Base-by-base conservation (phyloP, 1,140 invertebrate species). In the Apis dorsata region DNA sequence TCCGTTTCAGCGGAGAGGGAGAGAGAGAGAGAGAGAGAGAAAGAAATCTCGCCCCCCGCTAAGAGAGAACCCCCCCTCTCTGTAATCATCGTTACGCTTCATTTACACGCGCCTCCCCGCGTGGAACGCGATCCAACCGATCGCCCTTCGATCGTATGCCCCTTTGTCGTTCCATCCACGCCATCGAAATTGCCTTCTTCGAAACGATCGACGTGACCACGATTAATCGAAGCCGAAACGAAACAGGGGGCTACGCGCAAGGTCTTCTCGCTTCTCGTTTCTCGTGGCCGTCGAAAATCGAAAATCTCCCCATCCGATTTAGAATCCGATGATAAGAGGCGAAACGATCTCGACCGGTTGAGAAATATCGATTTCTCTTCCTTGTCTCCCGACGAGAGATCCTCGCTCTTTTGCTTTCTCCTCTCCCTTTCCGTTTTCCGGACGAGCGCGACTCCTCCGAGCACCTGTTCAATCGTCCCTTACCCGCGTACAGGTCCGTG, bases 1-100 rank as follows among this genome's bases (percentile, higher is more conserved):
- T 34, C 34, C 72, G 51, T 62, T 79, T 72, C 68, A 62, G 44
- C 68, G 55, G 0, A 4, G 34, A 34, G 34, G 2, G 34, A 34
- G 34, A 34, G 34, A 4, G 34, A 44, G 34, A 7, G 5, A 7
- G 34, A 7, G 34, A 7, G 34, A 7, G 34, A 0, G 0, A 28
- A 24, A 5, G 71, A 34, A 21, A 75, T 81, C 70, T 34, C 28
- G n/a, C 44, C 28, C 19, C 53, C 55, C 24, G 66, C 55, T 51
- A 59, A 9, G 34, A 44, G 34, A 0, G 34, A 44, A 5, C 2
- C 34, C 34, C 34, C 34, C 0, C 15, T 63, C 59, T 21, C 60
- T 21, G 79, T 74, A 80, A 80, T 80, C 70, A 65, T 60, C 70
- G 79, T 80, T 65, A 74, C 79, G 79, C 70, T 80, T 80, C 79